Evolutionary conservation across 2,797 vertebrate species (phyloP).

Genomic region (Petrocephalus schoutedeni): DNA sequence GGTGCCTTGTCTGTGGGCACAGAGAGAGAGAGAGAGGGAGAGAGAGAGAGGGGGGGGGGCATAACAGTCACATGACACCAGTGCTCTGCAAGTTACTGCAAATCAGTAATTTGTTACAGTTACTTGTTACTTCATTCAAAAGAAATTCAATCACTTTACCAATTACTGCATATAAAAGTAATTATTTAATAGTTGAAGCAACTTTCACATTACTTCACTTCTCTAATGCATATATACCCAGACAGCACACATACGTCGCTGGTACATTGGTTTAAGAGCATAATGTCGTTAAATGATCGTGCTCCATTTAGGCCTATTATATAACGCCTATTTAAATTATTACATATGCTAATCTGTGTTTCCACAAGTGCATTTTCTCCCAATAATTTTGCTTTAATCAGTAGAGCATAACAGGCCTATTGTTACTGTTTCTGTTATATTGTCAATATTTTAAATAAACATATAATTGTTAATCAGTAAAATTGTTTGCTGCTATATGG

Average conservation of each 20-base stretch:
- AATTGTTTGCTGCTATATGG: background rate
- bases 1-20: constrained; percentile 79
- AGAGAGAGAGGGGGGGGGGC: constrained; percentile 15
- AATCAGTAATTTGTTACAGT: background rate
- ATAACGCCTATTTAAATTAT: background rate
- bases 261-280: background rate
- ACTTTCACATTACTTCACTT: background rate
- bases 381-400: background rate
- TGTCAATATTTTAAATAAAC: background rate
- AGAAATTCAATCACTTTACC: background rate
- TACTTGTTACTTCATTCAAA: background rate
- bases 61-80: background rate
- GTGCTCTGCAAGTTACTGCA: background rate
- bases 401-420: background rate
- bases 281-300: background rate
- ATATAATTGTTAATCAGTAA: background rate
- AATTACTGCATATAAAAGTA: background rate
- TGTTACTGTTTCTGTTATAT: background rate
- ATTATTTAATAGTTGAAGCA: background rate
- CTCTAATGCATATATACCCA: background rate
- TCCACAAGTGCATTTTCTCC: background rate
- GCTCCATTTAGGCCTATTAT: background rate
- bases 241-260: background rate
- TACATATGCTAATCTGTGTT: background rate
- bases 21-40: constrained; percentile 23